These are phyloP conservation scores for Cranoglanis bouderius DNA, from an alignment of 2,113 vertebrate genomes.

Conservation along the genomic window DNA sequence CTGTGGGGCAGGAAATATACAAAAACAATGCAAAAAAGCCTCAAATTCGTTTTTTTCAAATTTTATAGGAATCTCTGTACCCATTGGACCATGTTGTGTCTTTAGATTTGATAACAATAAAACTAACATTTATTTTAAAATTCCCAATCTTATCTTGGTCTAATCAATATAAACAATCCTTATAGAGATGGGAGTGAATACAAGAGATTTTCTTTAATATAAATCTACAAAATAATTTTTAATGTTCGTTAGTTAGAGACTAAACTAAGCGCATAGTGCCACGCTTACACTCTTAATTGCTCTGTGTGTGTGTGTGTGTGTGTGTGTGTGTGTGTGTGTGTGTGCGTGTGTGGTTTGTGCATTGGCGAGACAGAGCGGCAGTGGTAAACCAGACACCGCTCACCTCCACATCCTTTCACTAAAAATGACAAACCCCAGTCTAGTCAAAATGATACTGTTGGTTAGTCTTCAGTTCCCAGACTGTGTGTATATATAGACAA, in stretches of 20 bases:
- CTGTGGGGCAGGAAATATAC: neutral
- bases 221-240: neutral
- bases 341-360: constrained; percentile 13
- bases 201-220: neutral
- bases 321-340: neutral
- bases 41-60: too few relatives aligned
- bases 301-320: constrained; percentile 10
- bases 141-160: neutral
- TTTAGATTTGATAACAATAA: neutral
- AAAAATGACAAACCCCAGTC: constrained; percentile 39
- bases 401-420: constrained; percentile 53
- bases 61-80: neutral
- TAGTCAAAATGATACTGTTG: constrained; percentile 54
- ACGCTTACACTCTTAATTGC: constrained; percentile 12
- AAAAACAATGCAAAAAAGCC: neutral
- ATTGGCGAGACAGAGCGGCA: constrained; percentile 19
- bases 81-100: neutral
- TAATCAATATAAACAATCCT: neutral
- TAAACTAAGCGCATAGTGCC: neutral
- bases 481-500: constrained; percentile 46
- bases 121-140: neutral
- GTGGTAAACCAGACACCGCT: constrained; percentile 38
- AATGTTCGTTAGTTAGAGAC: neutral
- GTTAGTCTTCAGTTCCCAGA: constrained; percentile 43
- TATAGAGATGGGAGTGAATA: neutral